These are phyloP conservation scores for Agrenia bidenticulata DNA, from an alignment of 2,888 invertebrate genomes.

Conservation along the genomic window DNA sequence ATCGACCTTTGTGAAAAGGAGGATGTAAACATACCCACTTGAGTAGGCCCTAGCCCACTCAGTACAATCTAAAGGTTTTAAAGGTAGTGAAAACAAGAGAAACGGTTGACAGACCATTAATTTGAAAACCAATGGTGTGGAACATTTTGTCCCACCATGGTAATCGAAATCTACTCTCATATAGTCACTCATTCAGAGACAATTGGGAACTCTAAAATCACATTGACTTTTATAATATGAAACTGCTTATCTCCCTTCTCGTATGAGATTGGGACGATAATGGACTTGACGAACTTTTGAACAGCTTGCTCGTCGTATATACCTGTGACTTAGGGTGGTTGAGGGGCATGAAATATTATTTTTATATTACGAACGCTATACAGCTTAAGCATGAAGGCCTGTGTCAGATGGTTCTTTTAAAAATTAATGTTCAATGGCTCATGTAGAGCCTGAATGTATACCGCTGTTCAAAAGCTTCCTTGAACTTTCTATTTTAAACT, in stretches of 20 bases:
- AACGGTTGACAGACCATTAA: conserved; percentile 47
- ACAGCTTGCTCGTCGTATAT: too few relatives aligned
- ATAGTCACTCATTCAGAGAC: conserved; percentile 1
- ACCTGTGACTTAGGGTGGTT: too few relatives aligned
- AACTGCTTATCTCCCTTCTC: conserved; percentile 3
- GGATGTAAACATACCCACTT: conserved; percentile 8
- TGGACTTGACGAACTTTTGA: too few relatives aligned
- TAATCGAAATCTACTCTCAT: conserved; percentile 38
- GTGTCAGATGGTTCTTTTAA: too few relatives aligned
- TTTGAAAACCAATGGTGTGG: conserved; percentile 45
- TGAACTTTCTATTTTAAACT: too few relatives aligned
- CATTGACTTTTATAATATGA: conserved; percentile 3
- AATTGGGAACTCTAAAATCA: conserved; percentile 2
- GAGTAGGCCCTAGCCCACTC: not conserved
- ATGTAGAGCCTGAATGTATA: too few relatives aligned
- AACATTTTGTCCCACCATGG: conserved; percentile 39
- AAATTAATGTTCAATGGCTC: too few relatives aligned
- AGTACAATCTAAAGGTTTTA: not conserved
- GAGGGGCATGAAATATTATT: too few relatives aligned
- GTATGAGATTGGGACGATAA: not conserved
- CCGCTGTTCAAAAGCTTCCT: too few relatives aligned
- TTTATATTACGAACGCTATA: too few relatives aligned
- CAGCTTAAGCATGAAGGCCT: too few relatives aligned
- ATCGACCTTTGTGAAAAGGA: not conserved
- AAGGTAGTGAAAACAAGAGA: conserved; percentile 20